Conservation (phyloP, 2,113 vertebrate genomes). For the Fulica atra region DNA sequence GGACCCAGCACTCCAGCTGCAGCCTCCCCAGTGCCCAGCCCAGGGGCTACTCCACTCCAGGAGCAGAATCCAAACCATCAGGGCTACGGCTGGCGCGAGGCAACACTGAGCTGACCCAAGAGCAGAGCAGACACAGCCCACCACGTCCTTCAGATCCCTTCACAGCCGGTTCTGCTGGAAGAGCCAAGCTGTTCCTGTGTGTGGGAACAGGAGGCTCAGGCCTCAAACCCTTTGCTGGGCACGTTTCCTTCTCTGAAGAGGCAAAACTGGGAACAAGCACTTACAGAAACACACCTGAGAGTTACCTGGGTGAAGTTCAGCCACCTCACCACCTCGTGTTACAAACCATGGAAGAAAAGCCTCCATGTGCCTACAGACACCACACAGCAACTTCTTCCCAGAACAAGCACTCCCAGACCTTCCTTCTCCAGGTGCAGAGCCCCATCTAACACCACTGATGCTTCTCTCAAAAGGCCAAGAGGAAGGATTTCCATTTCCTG, state of each 20-base stretch:
- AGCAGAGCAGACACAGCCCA: neutral
- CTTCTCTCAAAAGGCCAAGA: neutral
- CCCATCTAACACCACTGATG: accelerated
- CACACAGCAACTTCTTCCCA: neutral
- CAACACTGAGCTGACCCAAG: neutral
- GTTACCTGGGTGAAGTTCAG: neutral
- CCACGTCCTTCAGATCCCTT: neutral
- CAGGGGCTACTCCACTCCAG: too few species aligned
- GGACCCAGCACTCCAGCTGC: too few species aligned
- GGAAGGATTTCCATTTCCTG: neutral
- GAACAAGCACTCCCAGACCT: neutral
- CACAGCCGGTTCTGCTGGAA: accelerated
- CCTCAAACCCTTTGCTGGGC: neutral
- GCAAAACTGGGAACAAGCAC: neutral
- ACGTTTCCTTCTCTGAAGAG: neutral
- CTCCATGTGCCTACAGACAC: accelerated
- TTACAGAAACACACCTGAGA: accelerated
- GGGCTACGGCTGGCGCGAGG: neutral
- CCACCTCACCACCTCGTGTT: accelerated
- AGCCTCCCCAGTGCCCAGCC: too few species aligned
- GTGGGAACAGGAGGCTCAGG: neutral
- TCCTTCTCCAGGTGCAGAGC: too few species aligned
- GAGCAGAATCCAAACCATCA: accelerated
- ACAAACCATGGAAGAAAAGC: neutral
- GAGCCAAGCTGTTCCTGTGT: neutral